Percentiles rank a stretch among this genome's conserved stretches.
phyloP scores from a whole-genome alignment of 2,888 invertebrate genomes.

The Bugula neritina region DNA sequence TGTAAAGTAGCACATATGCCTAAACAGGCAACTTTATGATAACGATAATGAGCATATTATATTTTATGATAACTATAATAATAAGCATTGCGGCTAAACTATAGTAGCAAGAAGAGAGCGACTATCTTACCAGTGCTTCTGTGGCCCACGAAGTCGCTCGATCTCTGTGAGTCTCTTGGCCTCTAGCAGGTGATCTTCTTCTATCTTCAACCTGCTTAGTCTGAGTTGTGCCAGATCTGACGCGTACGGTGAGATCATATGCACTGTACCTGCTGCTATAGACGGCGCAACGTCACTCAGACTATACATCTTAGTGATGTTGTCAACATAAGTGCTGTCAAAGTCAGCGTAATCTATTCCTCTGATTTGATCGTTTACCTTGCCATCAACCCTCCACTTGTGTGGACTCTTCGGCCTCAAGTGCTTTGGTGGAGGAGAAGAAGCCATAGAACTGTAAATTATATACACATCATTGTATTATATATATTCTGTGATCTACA shows the following conservation, averaged over 20 bases:
- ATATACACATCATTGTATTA: too few relatives aligned
- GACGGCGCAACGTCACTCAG: slow-evolving; percentile 7
- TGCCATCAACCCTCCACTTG: slow-evolving; percentile 27
- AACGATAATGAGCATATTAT: too few relatives aligned
- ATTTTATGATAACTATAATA: too few relatives aligned
- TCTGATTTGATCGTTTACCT: neutral
- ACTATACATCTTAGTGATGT: slow-evolving; percentile 23
- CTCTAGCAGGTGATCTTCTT: slow-evolving; percentile 44
- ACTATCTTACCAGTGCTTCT: slow-evolving; percentile 46
- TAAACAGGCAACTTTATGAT: too few relatives aligned
- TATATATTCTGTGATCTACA: too few relatives aligned
- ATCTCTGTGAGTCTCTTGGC: slow-evolving; percentile 43
- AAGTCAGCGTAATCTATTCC: slow-evolving; percentile 12
- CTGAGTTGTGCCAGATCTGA: slow-evolving; percentile 39
- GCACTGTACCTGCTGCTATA: slow-evolving; percentile 31
- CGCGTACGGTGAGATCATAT: slow-evolving; percentile 40
- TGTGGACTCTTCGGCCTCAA: slow-evolving; percentile 1
- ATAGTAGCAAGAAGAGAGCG: too few relatives aligned
- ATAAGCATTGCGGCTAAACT: too few relatives aligned
- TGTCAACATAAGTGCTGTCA: neutral
- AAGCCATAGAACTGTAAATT: slow-evolving; percentile 18
- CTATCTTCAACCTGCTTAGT: slow-evolving; percentile 42
- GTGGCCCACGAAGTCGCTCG: slow-evolving; percentile 45
- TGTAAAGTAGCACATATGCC: too few relatives aligned
- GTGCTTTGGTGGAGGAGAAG: slow-evolving; percentile 25